Evolutionary conservation across 2,113 vertebrate species (phyloP).

Genomic region (Trematomus loennbergii): DNA sequence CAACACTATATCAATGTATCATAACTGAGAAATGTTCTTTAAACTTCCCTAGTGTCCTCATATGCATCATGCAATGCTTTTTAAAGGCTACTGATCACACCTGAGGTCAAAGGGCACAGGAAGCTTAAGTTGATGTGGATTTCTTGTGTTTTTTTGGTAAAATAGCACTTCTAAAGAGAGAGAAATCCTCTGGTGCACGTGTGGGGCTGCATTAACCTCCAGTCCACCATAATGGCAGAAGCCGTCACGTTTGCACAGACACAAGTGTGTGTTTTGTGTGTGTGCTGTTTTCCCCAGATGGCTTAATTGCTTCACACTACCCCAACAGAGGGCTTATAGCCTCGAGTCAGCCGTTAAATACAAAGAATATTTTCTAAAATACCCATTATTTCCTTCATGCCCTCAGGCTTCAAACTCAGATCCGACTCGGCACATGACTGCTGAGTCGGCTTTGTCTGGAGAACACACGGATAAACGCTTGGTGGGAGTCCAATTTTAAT

Average conservation of each 20-base stretch:
- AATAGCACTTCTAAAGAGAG: background rate
- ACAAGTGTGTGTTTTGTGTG: conserved; percentile 19
- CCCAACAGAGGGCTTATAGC: conserved; percentile 57
- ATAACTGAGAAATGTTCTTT: background rate
- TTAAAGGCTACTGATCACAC: background rate
- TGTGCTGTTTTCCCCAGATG: conserved; percentile 47
- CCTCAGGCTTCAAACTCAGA: conserved; percentile 27
- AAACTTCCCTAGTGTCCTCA: background rate
- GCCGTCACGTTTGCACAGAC: conserved; percentile 51
- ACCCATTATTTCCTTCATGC: conserved; percentile 39
- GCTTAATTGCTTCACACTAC: conserved; percentile 50
- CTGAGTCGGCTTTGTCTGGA: conserved; percentile 48
- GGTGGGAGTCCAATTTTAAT: conserved; percentile 48
- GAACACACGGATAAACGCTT: conserved; percentile 21
- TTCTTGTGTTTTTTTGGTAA: background rate
- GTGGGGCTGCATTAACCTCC: conserved; percentile 28
- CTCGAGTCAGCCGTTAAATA: conserved; percentile 54
- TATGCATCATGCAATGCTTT: background rate
- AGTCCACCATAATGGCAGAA: conserved; percentile 41
- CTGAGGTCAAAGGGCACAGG: conserved; percentile 1
- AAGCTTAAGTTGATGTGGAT: background rate
- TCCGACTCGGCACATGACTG: conserved; percentile 51
- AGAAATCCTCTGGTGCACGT: background rate
- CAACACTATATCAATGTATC: no score
- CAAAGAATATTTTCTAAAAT: conserved; percentile 62